Percentiles rank a stretch among this genome's conserved stretches.
Evolutionary conservation across 2,888 invertebrate genomes (phyloP).

Genomic region (Formica aserva): DNA sequence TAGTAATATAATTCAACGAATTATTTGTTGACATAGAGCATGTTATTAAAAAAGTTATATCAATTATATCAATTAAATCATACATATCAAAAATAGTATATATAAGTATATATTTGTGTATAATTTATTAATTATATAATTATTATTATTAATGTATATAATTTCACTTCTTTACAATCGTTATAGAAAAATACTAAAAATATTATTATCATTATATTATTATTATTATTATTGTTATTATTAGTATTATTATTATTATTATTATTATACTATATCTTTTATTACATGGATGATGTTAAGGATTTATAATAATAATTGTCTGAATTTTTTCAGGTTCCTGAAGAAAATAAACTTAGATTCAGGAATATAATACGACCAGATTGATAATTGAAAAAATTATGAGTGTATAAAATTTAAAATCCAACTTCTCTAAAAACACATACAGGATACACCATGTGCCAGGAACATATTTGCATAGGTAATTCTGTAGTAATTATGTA

Average conservation of each 20-base stretch:
- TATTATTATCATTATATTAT: not conserved
- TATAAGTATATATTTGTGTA: not conserved
- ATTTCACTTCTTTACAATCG: not conserved
- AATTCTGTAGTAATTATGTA: slow-evolving; percentile 4
- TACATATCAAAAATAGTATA: slow-evolving; percentile 7
- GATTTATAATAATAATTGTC: slow-evolving; percentile 11
- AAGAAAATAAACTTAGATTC: slow-evolving; percentile 60
- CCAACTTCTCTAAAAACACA: not conserved
- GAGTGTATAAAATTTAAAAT: slow-evolving; percentile 32
- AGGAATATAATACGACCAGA: slow-evolving; percentile 58
- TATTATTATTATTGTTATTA: not conserved
- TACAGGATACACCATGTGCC: slow-evolving; percentile 16
- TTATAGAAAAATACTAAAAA: not conserved
- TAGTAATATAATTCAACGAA: not conserved
- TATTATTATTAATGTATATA: not conserved
- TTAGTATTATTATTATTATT: not conserved
- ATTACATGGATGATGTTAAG: not conserved
- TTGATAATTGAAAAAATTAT: slow-evolving; percentile 54
- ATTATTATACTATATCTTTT: slow-evolving; percentile 4
- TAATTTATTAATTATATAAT: not conserved
- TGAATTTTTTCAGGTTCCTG: slow-evolving; percentile 60
- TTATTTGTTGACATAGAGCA: not conserved
- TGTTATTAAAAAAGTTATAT: slow-evolving; percentile 7
- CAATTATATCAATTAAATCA: slow-evolving; percentile 3
- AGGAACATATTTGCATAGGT: slow-evolving; percentile 42